These are phyloP conservation scores for Heliconius melpomene DNA, from an alignment of 1,140 invertebrate species.

Conservation along the genomic window DNA sequence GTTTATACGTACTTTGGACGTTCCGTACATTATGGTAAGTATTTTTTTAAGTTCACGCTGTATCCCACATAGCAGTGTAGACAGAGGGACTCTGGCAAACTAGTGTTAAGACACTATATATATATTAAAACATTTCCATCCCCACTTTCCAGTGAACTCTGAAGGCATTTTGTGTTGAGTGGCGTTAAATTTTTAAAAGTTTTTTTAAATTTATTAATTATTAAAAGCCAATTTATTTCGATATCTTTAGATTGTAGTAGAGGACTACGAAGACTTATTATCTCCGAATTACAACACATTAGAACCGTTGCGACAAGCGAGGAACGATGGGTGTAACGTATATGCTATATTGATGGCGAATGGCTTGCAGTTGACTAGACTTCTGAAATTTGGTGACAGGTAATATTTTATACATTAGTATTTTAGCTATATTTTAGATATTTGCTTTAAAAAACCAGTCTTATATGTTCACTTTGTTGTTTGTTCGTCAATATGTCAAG, in stretches of 20 bases:
- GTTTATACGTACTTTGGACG: slow-evolving; percentile 63
- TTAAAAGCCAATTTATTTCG: not conserved
- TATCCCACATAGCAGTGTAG: too few species aligned
- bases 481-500: too few species aligned
- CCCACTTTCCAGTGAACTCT: too few species aligned
- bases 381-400: slow-evolving; percentile 87
- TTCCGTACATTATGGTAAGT: slow-evolving; percentile 81
- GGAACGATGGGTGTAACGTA: slow-evolving; percentile 84
- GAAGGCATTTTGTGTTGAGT: too few species aligned
- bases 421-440: too few species aligned
- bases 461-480: not conserved
- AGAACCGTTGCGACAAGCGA: slow-evolving; percentile 81
- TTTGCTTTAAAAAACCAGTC: too few species aligned
- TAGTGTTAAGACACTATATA: too few species aligned
- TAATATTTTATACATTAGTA: slow-evolving; percentile 47
- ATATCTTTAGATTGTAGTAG: slow-evolving; percentile 80
- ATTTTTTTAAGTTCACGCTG: not conserved
- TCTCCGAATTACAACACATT: slow-evolving; percentile 82
- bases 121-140: too few species aligned
- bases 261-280: slow-evolving; percentile 85
- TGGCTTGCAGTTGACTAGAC: slow-evolving; percentile 84
- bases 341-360: slow-evolving; percentile 89
- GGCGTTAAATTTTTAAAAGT: too few species aligned
- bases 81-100: too few species aligned
- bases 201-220: too few species aligned